Evolutionary conservation across 1,140 invertebrate genomes (phyloP).

Genomic region (Sinella curviseta): DNA sequence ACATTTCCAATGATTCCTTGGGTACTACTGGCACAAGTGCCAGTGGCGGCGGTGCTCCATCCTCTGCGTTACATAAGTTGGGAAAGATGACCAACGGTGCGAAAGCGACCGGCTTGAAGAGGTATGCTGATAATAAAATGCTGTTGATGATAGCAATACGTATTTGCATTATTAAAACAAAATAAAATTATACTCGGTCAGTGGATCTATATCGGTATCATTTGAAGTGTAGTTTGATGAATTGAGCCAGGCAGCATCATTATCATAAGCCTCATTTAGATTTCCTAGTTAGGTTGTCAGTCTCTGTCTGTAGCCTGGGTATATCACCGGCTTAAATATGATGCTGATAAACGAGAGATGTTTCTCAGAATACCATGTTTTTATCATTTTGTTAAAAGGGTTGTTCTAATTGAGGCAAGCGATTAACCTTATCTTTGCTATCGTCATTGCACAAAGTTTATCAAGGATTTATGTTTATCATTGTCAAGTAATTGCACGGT

Average conservation of each 20-base stretch:
- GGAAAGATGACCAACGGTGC: slow-evolving; percentile 59
- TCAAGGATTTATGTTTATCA: neutral
- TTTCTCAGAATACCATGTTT: neutral
- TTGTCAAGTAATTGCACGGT: too few relatives aligned
- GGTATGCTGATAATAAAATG: slow-evolving; percentile 53
- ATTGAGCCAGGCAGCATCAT: too few relatives aligned
- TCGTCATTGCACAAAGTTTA: neutral
- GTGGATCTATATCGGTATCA: too few relatives aligned
- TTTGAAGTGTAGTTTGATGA: too few relatives aligned
- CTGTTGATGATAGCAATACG: neutral
- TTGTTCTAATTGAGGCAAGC: neutral
- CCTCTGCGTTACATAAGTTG: slow-evolving; percentile 55
- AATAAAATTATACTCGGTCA: too few relatives aligned
- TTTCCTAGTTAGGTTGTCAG: too few relatives aligned
- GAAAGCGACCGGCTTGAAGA: slow-evolving; percentile 64
- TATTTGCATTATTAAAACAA: neutral
- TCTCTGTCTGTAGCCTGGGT: too few relatives aligned
- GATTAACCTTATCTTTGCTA: neutral
- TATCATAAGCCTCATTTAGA: too few relatives aligned
- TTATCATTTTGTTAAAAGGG: neutral
- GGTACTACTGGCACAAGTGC: slow-evolving; percentile 50
- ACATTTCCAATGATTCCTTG: slow-evolving; percentile 39
- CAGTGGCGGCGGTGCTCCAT: slow-evolving; percentile 48
- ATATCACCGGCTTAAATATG: too few relatives aligned
- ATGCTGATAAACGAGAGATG: too few relatives aligned